Conservation (phyloP, 2,797 vertebrate species). For the Heterohyrax brucei region DNA sequence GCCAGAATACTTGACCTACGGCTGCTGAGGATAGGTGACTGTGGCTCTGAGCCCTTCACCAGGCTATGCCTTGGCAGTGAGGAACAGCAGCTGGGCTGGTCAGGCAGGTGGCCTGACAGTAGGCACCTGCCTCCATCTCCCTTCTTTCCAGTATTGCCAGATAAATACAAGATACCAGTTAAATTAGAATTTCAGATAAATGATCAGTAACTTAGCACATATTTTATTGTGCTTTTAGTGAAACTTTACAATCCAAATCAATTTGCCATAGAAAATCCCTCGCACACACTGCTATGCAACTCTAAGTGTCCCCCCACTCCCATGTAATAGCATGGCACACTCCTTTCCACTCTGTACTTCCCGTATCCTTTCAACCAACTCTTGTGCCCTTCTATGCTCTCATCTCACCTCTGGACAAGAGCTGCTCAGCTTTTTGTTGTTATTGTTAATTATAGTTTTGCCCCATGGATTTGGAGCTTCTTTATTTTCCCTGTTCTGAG, state of each 20-base stretch:
- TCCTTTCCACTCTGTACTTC: too few species aligned
- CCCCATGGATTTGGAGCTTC: background rate
- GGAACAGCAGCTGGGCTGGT: too few species aligned
- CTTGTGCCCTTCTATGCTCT: too few species aligned
- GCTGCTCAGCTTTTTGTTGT: too few species aligned
- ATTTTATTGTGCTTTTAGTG: too few species aligned
- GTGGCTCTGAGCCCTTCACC: background rate
- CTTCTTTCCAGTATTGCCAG: background rate
- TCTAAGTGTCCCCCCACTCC: too few species aligned
- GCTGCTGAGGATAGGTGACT: background rate
- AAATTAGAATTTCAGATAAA: conserved; percentile 19
- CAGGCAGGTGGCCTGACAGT: background rate
- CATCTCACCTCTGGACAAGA: too few species aligned
- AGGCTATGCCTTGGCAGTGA: background rate
- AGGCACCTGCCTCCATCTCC: background rate
- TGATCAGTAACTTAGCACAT: background rate
- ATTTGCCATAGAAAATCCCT: too few species aligned
- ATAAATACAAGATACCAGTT: background rate
- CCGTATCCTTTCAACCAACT: too few species aligned
- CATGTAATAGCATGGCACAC: too few species aligned
- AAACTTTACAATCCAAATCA: too few species aligned
- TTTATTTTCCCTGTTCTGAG: background rate
- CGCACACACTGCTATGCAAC: too few species aligned
- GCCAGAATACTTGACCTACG: background rate
- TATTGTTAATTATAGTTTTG: background rate